A percentile compares a stretch with the other conserved stretches of the same genome.
These are phyloP conservation scores for Drosophila rufa DNA, from an alignment of 1,140 invertebrate species.

Conservation along the genomic window DNA sequence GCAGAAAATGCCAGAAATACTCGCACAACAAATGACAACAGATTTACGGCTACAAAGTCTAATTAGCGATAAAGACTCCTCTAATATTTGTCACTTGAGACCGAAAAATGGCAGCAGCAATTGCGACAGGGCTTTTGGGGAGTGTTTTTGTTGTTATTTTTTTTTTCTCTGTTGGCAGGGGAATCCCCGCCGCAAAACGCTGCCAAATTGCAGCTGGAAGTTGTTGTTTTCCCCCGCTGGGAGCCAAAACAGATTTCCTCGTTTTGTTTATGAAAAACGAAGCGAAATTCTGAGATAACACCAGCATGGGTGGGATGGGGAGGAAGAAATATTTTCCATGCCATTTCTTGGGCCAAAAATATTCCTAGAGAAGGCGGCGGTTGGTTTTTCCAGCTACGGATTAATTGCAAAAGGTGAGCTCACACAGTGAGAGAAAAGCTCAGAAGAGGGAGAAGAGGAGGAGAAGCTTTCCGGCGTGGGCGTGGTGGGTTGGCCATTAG, in stretches of 20 bases:
- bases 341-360: slow-evolving; percentile 52
- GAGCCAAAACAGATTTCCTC: slow-evolving; percentile 74
- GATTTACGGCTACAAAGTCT: slow-evolving; percentile 83
- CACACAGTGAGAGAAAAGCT: slow-evolving; percentile 2
- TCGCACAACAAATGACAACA: slow-evolving; percentile 70
- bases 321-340: not conserved
- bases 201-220: slow-evolving; percentile 78
- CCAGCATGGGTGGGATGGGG: too few relatives aligned
- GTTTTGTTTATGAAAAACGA: slow-evolving; percentile 82
- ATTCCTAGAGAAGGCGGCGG: slow-evolving; percentile 22
- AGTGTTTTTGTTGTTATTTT: not conserved
- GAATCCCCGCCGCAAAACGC: slow-evolving; percentile 56
- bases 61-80: slow-evolving; percentile 83
- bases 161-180: not conserved
- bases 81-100: slow-evolving; percentile 83
- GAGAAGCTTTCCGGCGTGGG: not conserved
- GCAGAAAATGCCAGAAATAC: slow-evolving; percentile 5
- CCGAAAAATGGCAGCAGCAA: slow-evolving; percentile 68
- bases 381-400: slow-evolving; percentile 39
- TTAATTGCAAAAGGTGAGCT: slow-evolving; percentile 63
- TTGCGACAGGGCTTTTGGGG: slow-evolving; percentile 35
- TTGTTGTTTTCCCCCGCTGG: slow-evolving; percentile 60
- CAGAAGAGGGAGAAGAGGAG: not conserved
- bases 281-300: slow-evolving; percentile 32
- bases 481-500: slow-evolving; percentile 38